Evolutionary conservation across 2,797 vertebrate genomes (phyloP).

Genomic region (Columba guinea): DNA sequence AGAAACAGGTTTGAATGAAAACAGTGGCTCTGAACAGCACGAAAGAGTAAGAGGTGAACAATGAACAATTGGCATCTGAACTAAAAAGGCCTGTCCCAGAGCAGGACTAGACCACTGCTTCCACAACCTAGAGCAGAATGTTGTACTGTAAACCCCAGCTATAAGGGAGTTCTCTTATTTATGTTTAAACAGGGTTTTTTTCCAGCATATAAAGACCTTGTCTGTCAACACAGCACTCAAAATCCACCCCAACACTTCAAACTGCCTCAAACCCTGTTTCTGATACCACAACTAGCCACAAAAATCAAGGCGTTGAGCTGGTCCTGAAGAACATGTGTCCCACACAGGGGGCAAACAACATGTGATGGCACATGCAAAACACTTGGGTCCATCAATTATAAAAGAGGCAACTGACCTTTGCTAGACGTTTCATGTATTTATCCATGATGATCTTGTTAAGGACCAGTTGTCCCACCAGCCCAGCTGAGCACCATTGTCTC

Average conservation of each 20-base stretch:
- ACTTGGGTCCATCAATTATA: neutral
- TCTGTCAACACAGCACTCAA: neutral
- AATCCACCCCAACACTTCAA: neutral
- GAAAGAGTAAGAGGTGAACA: neutral
- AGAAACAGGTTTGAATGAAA: neutral
- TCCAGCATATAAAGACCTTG: neutral
- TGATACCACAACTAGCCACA: neutral
- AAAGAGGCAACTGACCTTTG: constrained; percentile 58
- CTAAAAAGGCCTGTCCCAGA: neutral
- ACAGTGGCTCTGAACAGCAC: neutral
- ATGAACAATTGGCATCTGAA: neutral
- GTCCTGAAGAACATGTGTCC: neutral
- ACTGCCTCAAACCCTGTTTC: neutral
- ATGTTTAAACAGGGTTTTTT: neutral
- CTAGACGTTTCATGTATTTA: constrained; percentile 37
- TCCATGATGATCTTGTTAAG: constrained; percentile 12
- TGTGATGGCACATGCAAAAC: neutral
- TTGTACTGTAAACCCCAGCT: neutral
- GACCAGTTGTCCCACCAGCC: neutral
- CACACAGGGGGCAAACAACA: neutral
- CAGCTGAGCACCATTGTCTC: neutral
- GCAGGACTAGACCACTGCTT: neutral
- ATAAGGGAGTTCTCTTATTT: neutral
- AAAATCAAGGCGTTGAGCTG: neutral
- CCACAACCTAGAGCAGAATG: neutral